Conservation (phyloP, 2,797 vertebrate genomes). For the Sparidentex hasta region DNA sequence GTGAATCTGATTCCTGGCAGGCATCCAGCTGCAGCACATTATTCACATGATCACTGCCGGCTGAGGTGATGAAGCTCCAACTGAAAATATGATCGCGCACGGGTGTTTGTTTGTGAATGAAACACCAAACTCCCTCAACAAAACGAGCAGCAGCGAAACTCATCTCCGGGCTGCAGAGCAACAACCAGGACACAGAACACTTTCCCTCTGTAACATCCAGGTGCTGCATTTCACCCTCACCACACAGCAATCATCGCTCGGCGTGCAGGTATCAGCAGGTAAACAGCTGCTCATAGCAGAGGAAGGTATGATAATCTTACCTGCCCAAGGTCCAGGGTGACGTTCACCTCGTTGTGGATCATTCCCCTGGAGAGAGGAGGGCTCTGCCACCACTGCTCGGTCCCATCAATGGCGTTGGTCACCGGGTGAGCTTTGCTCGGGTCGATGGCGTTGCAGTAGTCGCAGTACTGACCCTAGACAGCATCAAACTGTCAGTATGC, state of each 20-base stretch:
- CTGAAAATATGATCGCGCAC: slow-evolving; percentile 49
- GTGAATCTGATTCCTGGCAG: slow-evolving; percentile 71
- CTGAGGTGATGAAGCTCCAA: slow-evolving; percentile 56
- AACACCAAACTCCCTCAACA: slow-evolving; percentile 20
- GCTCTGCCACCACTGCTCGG: slow-evolving; percentile 97
- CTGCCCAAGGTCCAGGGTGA: slow-evolving; percentile 96
- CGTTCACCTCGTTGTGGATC: slow-evolving; percentile 91
- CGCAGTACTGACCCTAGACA: slow-evolving; percentile 93
- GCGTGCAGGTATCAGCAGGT: slow-evolving; percentile 55
- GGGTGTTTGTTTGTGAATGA: slow-evolving; percentile 33
- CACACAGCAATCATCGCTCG: slow-evolving; percentile 58
- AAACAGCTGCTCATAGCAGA: slow-evolving; percentile 54
- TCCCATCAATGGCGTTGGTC: slow-evolving; percentile 92
- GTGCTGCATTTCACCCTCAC: slow-evolving; percentile 57
- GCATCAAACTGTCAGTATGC: slow-evolving; percentile 19
- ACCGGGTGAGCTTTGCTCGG: slow-evolving; percentile 90
- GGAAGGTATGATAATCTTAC: slow-evolving; percentile 81
- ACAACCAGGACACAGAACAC: slow-evolving; percentile 14
- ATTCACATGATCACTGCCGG: slow-evolving; percentile 69
- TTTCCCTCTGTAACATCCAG: slow-evolving; percentile 40
- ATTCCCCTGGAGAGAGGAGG: slow-evolving; percentile 92
- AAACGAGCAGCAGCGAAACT: slow-evolving; percentile 28
- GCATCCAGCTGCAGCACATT: slow-evolving; percentile 62
- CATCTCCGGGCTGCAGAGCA: slow-evolving; percentile 24
- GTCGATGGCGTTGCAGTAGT: slow-evolving; percentile 90